Base-by-base conservation (phyloP, 1,140 invertebrate genomes). In the Meloidogyne floridensis region DNA sequence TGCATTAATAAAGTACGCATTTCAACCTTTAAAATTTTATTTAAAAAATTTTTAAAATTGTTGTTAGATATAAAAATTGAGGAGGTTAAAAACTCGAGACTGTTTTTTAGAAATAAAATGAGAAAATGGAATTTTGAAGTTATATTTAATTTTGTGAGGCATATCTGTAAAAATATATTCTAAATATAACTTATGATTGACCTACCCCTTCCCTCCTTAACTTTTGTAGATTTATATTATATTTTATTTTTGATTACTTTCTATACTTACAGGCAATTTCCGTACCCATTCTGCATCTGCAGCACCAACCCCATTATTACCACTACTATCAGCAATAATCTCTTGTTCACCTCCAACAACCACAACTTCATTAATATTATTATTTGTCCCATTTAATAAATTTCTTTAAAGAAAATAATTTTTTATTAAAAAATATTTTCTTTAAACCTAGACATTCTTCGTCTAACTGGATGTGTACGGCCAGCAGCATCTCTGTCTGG, bases 1-100 rank as follows among this genome's bases (percentile, higher is more conserved):
- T 89, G 87, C 85, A 89, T 90, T 7, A 89, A 88, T 10, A 89
- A 83, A 11, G 87, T 89, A 15, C 89, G 65, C 87, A 89, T 89
- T 54, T 89, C 87, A 42, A 89, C 77, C 77, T 79, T n/a, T 13
- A 9, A 42, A 72, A 32, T 70, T 56, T 42, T 15, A 42, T 32
- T 54, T 9, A 11, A 6, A 13, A 56, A 77, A 59, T 59, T 10
- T 42, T 77, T 6, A n/a, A 74, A 32, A 73, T 51, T 72, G 15
- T 11, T 51, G 9, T 43, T 72, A 20, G 7, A 8, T 8, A 47
- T 54, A 69, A 20, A 43, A 20, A 53, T 32, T 1, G 20, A 20
- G 20, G 1, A 32, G 32, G 32, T 32, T 32, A 32, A 32, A 32
- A 32, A 32, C 32, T 32, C 32, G 32, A 32, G 32, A 32, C 0